Percentiles rank a stretch among this genome's conserved stretches.
Conservation (phyloP, 2,888 invertebrate genomes). For the Diogma glabrata region DNA sequence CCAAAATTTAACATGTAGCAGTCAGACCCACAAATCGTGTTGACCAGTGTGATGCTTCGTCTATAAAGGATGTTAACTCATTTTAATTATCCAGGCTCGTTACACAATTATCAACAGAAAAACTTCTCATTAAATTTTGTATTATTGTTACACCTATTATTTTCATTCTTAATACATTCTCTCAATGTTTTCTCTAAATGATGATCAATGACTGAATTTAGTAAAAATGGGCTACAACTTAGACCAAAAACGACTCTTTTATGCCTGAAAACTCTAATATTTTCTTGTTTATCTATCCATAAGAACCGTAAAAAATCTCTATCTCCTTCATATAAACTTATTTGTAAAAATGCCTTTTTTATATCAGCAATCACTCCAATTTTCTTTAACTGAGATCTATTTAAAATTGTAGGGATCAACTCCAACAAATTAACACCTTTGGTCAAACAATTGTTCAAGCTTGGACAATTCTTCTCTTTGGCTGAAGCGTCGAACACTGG, state of each 20-base stretch:
- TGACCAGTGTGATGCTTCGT: too few relatives aligned
- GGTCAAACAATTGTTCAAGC: not conserved
- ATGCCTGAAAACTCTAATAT: not conserved
- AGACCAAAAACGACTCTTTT: not conserved
- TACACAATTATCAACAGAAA: conserved; percentile 9
- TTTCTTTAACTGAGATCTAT: not conserved
- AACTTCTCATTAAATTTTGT: not conserved
- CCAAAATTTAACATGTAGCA: too few relatives aligned
- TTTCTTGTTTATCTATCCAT: not conserved
- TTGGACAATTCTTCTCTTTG: not conserved
- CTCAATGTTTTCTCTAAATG: not conserved
- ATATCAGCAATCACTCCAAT: conserved; percentile 1
- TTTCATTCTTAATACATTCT: not conserved
- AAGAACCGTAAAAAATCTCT: not conserved
- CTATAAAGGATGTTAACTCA: too few relatives aligned
- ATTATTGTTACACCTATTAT: not conserved
- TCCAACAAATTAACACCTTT: conserved; percentile 2
- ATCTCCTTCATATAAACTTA: not conserved
- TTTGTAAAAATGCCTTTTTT: conserved; percentile 5
- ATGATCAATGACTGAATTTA: not conserved
- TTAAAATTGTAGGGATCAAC: conserved; percentile 1
- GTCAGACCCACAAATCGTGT: too few relatives aligned
- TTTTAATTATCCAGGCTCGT: too few relatives aligned
- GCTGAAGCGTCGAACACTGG: too few relatives aligned
- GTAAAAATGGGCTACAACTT: conserved; percentile 2